Base-by-base conservation (phyloP, 2,113 vertebrate genomes). In the Podarcis muralis region DNA sequence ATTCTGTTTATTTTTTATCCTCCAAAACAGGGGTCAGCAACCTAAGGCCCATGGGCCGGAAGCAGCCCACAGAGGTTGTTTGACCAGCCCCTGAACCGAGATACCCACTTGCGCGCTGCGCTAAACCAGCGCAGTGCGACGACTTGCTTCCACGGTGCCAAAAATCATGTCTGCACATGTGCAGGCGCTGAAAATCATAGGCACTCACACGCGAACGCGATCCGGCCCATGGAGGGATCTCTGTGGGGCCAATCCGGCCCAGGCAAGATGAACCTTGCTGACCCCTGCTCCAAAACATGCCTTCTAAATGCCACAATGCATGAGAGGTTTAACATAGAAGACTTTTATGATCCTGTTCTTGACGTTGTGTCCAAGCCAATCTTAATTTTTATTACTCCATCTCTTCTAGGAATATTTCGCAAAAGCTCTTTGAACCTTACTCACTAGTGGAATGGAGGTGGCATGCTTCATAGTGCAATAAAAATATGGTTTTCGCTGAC, bases 371-470 rank as follows among this genome's bases (percentile, higher is more conserved):
- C 87, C 81, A 80, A 71, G 23, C 68, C 23, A 87, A 78, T 82
- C 59, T 75, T 91, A 30, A 40, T 59, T 83, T 89, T 90, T 91
- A 82, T 82, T 83, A 81, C 76, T 92, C 90, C 69, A 90, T 25
- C 32, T 93, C 22, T 83, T 40, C 86, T 81, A 89, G 66, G 79
- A 72, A 80, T 81, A 88, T 92, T 85, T 77, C 65, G 13, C 87
- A 81, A 86, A 92, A 89, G 22, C 12, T 89, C 12, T 84, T 66
- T 59, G 48, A 69, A 81, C 9, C 62, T 76, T 77, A 3, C 77
- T 85, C 2, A 84, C 89, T 93, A 83, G 90, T 90, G 71, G 93
- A 93, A 88, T 84, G 90, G 5, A 6, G 95, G 86, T 80, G 75
- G 1, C 72, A 88, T 1, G n/a, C 72, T 93, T 92, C 6, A 57